phyloP scores from a whole-genome alignment of 2,113 vertebrate genomes.

The Felis catus region F.catus_Fca126_mat1.0 CM031412.1:68955501-68956000 shows the following conservation, averaged over 20 bases:
- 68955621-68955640: conserved; percentile 57
- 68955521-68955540: background rate
- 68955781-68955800: background rate
- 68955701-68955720: conserved; percentile 38
- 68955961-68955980: too few species aligned
- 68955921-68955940: background rate
- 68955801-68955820: background rate
- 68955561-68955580: conserved; percentile 34
- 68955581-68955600: conserved; percentile 58
- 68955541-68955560: conserved; percentile 1
- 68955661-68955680: conserved; percentile 49
- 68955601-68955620: conserved; percentile 64
- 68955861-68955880: conserved; percentile 30
- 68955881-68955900: background rate
- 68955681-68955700: conserved; percentile 52
- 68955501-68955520: background rate
- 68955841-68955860: background rate
- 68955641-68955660: conserved; percentile 69
- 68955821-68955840: background rate
- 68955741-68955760: conserved; percentile 2
- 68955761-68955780: background rate
- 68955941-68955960: too few species aligned
- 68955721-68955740: background rate
- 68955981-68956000: too few species aligned
- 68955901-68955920: background rate